phyloP scores from a whole-genome alignment of 2,888 invertebrate species.

The Phania funesta region DNA sequence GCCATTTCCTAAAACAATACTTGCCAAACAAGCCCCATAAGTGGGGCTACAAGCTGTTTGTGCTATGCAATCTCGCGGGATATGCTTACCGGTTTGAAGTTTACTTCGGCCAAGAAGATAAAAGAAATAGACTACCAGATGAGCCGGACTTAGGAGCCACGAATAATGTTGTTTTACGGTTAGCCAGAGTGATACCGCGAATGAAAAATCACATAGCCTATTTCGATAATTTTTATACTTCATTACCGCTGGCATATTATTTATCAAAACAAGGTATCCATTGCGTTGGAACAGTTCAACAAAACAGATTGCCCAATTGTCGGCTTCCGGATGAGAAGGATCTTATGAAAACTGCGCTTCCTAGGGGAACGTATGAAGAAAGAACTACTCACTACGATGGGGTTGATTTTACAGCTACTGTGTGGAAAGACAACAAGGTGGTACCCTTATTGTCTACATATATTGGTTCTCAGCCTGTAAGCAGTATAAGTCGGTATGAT shows the following conservation, averaged over 20 bases:
- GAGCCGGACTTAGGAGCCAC: conserved; percentile 3
- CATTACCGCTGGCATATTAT: conserved; percentile 12
- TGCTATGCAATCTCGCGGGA: not conserved
- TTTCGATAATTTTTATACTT: too few relatives aligned
- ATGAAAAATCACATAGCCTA: not conserved
- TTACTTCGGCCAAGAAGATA: too few relatives aligned
- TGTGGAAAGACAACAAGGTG: conserved; percentile 21
- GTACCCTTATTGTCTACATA: conserved; percentile 15
- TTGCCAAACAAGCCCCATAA: not conserved
- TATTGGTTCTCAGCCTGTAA: conserved; percentile 29
- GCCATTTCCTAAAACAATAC: not conserved
- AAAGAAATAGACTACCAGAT: not conserved
- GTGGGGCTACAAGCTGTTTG: not conserved
- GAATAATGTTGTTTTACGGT: conserved; percentile 19
- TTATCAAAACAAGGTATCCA: conserved; percentile 12
- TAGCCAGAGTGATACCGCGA: conserved; percentile 9
- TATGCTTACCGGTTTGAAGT: conserved; percentile 5
- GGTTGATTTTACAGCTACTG: conserved; percentile 20
- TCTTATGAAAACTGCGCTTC: not conserved
- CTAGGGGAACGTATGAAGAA: conserved; percentile 31
- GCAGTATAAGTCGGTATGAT: conserved; percentile 4
- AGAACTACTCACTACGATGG: conserved; percentile 24
- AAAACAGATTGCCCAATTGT: conserved; percentile 17
- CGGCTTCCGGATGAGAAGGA: not conserved
- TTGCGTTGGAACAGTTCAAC: conserved; percentile 9